Base-by-base conservation (phyloP, 2,797 vertebrate species). In the Novumbra hubbsi region DNA sequence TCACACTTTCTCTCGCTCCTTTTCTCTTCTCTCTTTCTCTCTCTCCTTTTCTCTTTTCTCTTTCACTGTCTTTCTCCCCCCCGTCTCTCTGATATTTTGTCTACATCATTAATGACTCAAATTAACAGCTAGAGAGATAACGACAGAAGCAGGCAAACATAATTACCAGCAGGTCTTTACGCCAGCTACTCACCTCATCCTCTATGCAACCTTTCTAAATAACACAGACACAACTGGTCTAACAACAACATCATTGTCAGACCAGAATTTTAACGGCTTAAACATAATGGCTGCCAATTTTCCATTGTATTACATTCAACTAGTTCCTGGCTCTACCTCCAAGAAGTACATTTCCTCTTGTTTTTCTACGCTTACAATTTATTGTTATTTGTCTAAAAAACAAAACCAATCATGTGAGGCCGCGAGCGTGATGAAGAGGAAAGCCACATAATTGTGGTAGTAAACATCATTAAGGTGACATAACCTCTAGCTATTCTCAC, bases 201-300 rank as follows among this genome's bases (percentile, higher is more conserved):
- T 48, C 38, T 27, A 21, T 45, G 24, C 38, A 38, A 41, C 9
- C 38, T n/a, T 41, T 67, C 19, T 21, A 19, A 21, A 41, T 21
- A 11, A 34, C 65, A 41, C 66, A 78, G 52, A 72, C 67, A 76
- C 30, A 19, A 71, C 55, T 55, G 71, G 50, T 19, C 68, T 24
- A 21, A 57, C 12, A 24, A 60, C 64, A 79, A 57, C 73, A 76
- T 24, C 24, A 57, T 15, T 62, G 41, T 65, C 69, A 71, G 52
- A 48, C 11, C 4, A 19, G 14, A 55, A 32, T 4, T 32, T 72
- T 71, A 70, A 66, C 55, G 9, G 63, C 52, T 17, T 30, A 1
- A 76, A 28, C 24, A 70, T 50, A 70, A 49, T 66, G 64, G 34
- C 15, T 6, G 6, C 62, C 27, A 64, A 16, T 7, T 17, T 16